phyloP scores from a whole-genome alignment of 2,888 invertebrate genomes.

The Anorthoa munda region DNA sequence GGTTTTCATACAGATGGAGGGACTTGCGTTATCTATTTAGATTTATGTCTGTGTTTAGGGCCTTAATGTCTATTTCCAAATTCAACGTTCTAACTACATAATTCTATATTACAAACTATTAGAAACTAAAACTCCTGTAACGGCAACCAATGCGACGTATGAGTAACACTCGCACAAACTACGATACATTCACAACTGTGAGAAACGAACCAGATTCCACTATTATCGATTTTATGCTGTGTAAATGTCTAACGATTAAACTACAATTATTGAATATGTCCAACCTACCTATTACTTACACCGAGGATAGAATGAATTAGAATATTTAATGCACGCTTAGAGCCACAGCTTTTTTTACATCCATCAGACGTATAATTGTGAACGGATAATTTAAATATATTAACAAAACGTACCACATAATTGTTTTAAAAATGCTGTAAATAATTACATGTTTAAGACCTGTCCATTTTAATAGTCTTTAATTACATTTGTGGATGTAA shows the following conservation, averaged over 20 bases:
- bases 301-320: conserved; percentile 43
- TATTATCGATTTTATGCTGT: conserved; percentile 57
- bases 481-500: conserved; percentile 61
- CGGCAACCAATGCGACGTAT: neutral
- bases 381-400: conserved; percentile 66
- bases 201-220: conserved; percentile 28
- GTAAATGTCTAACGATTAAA: conserved; percentile 40
- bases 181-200: conserved; percentile 10
- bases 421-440: conserved; percentile 68
- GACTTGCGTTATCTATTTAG: no score
- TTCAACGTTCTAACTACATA: no score
- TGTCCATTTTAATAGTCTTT: conserved; percentile 65
- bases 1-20: no score
- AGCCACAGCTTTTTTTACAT: conserved; percentile 40
- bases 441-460: conserved; percentile 66
- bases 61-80: no score
- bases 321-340: conserved; percentile 51
- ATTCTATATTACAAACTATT: neutral
- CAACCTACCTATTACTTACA: conserved; percentile 44
- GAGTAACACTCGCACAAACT: neutral
- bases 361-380: conserved; percentile 56
- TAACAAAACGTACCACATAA: conserved; percentile 64
- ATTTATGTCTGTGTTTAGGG: no score
- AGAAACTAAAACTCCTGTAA: neutral
- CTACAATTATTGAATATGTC: conserved; percentile 51